Conservation (phyloP, 2,113 vertebrate species). For the Thalassoma bifasciatum region DNA sequence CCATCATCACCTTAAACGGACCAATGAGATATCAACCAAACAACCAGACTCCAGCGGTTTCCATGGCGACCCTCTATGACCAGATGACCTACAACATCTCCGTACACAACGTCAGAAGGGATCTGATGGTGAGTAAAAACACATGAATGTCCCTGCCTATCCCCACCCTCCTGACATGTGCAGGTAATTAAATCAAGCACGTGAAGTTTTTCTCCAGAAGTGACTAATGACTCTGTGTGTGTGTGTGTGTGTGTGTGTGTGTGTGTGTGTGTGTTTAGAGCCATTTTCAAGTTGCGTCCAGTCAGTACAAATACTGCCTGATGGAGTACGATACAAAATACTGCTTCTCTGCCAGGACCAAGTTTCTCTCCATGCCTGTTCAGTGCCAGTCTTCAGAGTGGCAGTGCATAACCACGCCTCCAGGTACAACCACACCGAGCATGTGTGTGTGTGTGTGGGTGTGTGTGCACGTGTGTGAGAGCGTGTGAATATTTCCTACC, state of each 20-base stretch:
- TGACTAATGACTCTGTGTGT: slow-evolving; percentile 11
- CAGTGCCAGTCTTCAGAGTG: slow-evolving; percentile 49
- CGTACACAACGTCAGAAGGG: slow-evolving; percentile 76
- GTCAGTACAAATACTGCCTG: slow-evolving; percentile 35
- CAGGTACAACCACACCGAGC: slow-evolving; percentile 51
- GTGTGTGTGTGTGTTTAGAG: slow-evolving; percentile 40
- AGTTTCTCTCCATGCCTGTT: slow-evolving; percentile 23
- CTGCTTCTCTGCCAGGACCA: slow-evolving; percentile 71
- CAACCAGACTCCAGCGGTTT: slow-evolving; percentile 41
- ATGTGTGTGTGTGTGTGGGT: not conserved
- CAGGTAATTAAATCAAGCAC: slow-evolving; percentile 13
- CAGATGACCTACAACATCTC: slow-evolving; percentile 86
- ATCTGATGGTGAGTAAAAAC: slow-evolving; percentile 79
- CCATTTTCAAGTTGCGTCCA: slow-evolving; percentile 30
- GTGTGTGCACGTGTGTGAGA: not conserved
- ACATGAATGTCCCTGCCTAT: not conserved
- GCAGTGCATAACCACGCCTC: slow-evolving; percentile 64
- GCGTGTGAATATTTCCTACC: not conserved
- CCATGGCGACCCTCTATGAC: slow-evolving; percentile 83
- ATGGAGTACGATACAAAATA: slow-evolving; percentile 59
- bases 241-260: slow-evolving; percentile 15
- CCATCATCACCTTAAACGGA: slow-evolving; percentile 82
- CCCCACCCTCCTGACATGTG: not conserved
- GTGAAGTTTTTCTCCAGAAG: not conserved
- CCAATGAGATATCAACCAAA: slow-evolving; percentile 86